These are phyloP conservation scores for Proteles cristata DNA, from an alignment of 2,113 vertebrate genomes.

Conservation along the genomic window DNA sequence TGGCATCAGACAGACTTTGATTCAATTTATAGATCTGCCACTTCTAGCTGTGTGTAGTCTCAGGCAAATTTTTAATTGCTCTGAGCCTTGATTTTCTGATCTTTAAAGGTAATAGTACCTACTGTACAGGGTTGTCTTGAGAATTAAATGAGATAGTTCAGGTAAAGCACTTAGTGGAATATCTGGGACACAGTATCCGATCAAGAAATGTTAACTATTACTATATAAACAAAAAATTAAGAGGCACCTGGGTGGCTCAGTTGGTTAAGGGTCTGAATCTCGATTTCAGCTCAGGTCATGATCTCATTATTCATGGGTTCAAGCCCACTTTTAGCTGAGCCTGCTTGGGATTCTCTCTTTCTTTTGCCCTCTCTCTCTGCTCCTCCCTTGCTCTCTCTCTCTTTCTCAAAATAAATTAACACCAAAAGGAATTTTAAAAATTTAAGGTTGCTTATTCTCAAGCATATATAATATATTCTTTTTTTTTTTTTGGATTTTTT, in stretches of 20 bases:
- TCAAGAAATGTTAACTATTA: slow-evolving; percentile 1
- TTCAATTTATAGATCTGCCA: not conserved
- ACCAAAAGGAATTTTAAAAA: not conserved
- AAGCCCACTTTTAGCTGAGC: too few relatives aligned
- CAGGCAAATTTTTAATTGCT: not conserved
- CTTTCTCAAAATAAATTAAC: too few relatives aligned
- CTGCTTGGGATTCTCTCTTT: too few relatives aligned
- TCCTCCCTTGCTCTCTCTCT: too few relatives aligned
- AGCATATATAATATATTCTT: not conserved
- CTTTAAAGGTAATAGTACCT: not conserved
- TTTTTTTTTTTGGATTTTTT: too few relatives aligned
- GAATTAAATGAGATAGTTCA: not conserved
- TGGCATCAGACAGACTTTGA: not conserved
- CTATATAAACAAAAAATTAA: not conserved
- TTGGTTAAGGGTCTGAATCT: too few relatives aligned
- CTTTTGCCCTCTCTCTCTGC: too few relatives aligned
- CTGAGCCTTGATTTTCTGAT: slow-evolving; percentile 38
- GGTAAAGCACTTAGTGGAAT: not conserved
- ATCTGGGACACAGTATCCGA: not conserved
- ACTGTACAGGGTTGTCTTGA: not conserved
- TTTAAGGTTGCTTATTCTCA: not conserved
- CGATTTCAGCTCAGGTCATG: too few relatives aligned
- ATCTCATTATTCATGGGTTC: too few relatives aligned
- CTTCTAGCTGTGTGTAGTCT: not conserved
- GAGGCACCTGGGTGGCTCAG: too few relatives aligned